Evolutionary conservation across 1,140 invertebrate genomes (phyloP), one percentile per base, ranked within the genome.

Genomic region (Drosophila repleta): DNA sequence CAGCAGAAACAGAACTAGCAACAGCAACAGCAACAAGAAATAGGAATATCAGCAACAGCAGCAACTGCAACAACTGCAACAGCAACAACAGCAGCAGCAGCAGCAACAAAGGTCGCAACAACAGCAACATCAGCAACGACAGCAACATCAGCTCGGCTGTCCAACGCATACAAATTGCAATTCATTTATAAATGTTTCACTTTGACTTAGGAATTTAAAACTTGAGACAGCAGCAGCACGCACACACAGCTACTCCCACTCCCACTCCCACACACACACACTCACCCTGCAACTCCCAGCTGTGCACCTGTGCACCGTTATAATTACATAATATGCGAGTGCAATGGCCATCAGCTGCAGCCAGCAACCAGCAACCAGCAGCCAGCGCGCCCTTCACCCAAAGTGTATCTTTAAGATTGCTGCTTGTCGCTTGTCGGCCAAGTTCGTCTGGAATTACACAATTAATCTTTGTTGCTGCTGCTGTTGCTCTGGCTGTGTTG

Each of bases 141-240:
- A 35, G 32, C 32, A 35, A 10, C 32, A 13, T 10, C 32, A 8
- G 6, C 32, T 3, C 32, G 7, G 10, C 32, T 35, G 46, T 17
- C 39, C 45, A 67, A 55, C 65, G 74, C 74, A 70, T 76, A 85
- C 81, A 85, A 85, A 87, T 82, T 78, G 82, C 70, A 75, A 49
- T 56, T 67, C 64, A 85, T 85, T 82, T 65, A 72, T 87, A 75
- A 79, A 71, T 57, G 72, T 65, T 67, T 68, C 37, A 41, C 52
- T 63, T 39, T 52, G 66, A 35, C 35, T 64, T 64, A 8, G 39
- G n/a, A 41, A 41, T 17, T 41, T 41, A 17, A 41, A 7, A 17
- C 39, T 15, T 26, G 60, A 43, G 56, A 29, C 49, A 17, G 32
- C 32, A 35, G 32, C 32, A 35, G 11, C 32, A 35, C 32, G 11